Percentiles rank a stretch among this genome's conserved stretches.
These are phyloP conservation scores for Rhimphoctona megacephalus DNA, from an alignment of 2,888 invertebrate species.

Conservation along the genomic window DNA sequence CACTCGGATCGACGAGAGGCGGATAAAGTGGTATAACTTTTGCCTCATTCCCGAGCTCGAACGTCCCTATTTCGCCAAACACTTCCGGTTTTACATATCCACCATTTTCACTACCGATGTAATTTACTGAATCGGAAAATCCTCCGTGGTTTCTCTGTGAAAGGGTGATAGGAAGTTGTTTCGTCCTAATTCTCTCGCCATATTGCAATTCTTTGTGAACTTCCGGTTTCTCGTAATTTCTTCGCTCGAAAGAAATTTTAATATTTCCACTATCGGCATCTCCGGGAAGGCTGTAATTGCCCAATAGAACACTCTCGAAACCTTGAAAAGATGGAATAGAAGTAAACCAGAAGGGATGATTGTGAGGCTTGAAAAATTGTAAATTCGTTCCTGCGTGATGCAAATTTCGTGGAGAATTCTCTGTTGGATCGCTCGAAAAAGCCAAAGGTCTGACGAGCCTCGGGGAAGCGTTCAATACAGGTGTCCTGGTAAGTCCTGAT, in stretches of 20 bases:
- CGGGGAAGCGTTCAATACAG: constrained; percentile 1
- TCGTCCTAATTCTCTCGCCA: constrained; percentile 49
- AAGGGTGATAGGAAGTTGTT: too few relatives aligned
- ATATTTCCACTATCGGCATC: too few relatives aligned
- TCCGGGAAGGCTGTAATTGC: too few relatives aligned
- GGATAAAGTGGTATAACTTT: constrained; percentile 55
- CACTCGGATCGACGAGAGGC: constrained; percentile 50
- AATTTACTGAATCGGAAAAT: not conserved
- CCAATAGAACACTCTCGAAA: too few relatives aligned
- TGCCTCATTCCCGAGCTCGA: constrained; percentile 55
- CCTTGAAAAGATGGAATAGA: too few relatives aligned
- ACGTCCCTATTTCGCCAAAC: constrained; percentile 60
- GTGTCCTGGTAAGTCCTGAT: not conserved
- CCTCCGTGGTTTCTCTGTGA: not conserved
- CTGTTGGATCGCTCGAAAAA: not conserved
- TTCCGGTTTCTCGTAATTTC: not conserved
- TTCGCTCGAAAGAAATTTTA: not conserved
- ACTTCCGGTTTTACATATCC: constrained; percentile 36
- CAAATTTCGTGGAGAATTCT: too few relatives aligned
- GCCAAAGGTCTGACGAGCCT: not conserved
- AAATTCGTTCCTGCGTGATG: not conserved
- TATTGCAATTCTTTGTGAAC: constrained; percentile 27
- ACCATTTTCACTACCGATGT: not conserved
- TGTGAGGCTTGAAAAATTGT: too few relatives aligned
- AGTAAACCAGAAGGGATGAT: too few relatives aligned